Evolutionary conservation across 2,797 vertebrate genomes (phyloP).

Genomic region (Sebastes oblongus): DNA sequence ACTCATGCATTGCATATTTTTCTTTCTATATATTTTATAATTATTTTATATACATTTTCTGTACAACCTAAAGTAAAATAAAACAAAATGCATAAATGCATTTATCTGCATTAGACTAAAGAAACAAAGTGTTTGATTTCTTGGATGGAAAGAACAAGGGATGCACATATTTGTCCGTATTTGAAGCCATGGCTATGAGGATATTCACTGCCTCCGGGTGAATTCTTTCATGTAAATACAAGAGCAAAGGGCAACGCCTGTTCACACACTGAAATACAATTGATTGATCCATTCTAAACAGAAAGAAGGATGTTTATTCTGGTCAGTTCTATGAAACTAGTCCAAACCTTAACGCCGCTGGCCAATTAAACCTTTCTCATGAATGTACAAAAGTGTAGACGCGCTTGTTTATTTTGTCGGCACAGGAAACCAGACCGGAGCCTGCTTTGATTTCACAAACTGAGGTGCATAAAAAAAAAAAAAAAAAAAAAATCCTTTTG

Average conservation of each 20-base stretch:
- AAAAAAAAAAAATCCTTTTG: conserved; percentile 35
- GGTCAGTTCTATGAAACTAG: not conserved
- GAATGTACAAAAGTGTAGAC: not conserved
- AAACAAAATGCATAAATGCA: not conserved
- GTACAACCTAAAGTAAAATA: not conserved
- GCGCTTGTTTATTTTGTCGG: conserved; percentile 13
- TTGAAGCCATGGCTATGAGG: not conserved
- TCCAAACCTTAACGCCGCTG: not conserved
- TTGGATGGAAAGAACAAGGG: not conserved
- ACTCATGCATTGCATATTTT: too few species aligned
- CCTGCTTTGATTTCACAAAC: conserved; percentile 30
- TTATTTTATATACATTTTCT: not conserved
- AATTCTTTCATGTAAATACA: not conserved
- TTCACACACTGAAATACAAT: not conserved
- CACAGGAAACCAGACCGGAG: not conserved
- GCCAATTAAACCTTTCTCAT: conserved; percentile 31
- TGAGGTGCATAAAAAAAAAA: conserved; percentile 17
- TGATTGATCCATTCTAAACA: not conserved
- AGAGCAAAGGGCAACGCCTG: not conserved
- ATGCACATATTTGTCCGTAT: not conserved
- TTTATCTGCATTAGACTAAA: not conserved
- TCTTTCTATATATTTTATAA: too few species aligned
- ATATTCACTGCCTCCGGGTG: not conserved
- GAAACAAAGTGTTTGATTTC: not conserved
- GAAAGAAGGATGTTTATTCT: not conserved